Conservation (phyloP, 2,888 invertebrate genomes). For the Drosophila suboccidentalis region DNA sequence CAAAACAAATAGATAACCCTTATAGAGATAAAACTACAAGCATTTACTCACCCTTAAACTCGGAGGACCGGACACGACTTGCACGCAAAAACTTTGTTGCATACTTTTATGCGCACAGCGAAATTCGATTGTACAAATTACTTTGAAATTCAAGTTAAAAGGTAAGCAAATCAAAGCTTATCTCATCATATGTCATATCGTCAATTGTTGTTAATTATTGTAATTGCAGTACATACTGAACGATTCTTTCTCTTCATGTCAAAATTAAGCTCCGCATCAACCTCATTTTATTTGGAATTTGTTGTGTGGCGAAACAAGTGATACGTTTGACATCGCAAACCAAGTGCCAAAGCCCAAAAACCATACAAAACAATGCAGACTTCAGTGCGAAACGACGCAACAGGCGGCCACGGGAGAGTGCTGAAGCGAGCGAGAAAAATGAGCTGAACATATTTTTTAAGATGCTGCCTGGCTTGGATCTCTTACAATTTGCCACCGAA, state of each 20-base stretch:
- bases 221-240: background rate
- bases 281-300: conserved; percentile 6
- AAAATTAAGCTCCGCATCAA: background rate
- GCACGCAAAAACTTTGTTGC: conserved; percentile 16
- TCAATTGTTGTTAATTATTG: background rate
- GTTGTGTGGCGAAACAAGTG: conserved; percentile 32
- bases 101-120: conserved; percentile 34
- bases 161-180: background rate
- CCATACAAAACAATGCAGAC: conserved; percentile 41
- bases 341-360: conserved; percentile 19
- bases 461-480: conserved; percentile 12
- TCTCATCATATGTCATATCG: too few species aligned
- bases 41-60: conserved; percentile 36
- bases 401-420: conserved; percentile 44
- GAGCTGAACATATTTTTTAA: conserved; percentile 35
- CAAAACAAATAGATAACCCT: conserved; percentile 47
- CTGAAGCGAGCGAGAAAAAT: conserved; percentile 34
- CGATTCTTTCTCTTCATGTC: too few species aligned
- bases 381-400: conserved; percentile 56
- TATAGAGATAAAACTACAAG: conserved; percentile 20
- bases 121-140: background rate
- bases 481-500: conserved; percentile 40
- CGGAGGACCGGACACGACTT: background rate
- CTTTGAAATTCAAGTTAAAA: background rate
- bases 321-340: conserved; percentile 13